Evolutionary conservation across 1,140 invertebrate species (phyloP), one percentile per base, ranked within the genome.

Genomic region (Glossosoma conforme): DNA sequence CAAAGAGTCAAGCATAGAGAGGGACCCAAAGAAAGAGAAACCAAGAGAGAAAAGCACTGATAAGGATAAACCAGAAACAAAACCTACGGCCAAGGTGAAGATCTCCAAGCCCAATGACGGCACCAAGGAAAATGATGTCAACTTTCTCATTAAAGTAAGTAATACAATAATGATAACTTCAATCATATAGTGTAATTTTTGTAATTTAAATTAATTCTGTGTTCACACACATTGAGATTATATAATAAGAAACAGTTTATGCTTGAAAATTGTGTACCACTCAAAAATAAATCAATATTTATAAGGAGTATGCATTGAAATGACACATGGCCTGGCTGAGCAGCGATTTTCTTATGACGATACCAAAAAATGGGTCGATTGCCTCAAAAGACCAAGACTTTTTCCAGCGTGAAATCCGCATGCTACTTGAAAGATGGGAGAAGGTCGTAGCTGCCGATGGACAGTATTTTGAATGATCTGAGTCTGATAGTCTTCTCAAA

Each of bases 141-240:
- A 76, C 55, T 82, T 82, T 59, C 70, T 81, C 44, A 75, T 81
- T 57, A 77, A 79, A 71, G 79, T 80, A 25, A 54, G 59, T 51
- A 37, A 40, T 44, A 20, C 20, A 30, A 19, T 37, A 28, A 21
- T 8, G 6, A 38, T 38, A 19, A 19, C 21, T 38, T 38, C 9
- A 19, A 25, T 42, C 25, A 8, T 28, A 28, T 28, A n/a, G 25
- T 28, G n/a, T 8, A 8, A 28, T 28, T 28, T 28, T 28, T 8
- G n/a, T 8, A 28, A n/a, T 6, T 8, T 28, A 28, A 28, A 28
- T 8, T 28, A 8, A 28, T 28, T 8, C n/a, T 28, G 25, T n/a
- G n/a, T 28, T 6, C 25, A 28, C n/a, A 28, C n/a, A 28, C 6
- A 28, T 28, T 6, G 25, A 28, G 6, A 28, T 28, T n/a, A n/a